Conservation (phyloP, 2,888 invertebrate genomes). For the Acrobasis repandana region DNA sequence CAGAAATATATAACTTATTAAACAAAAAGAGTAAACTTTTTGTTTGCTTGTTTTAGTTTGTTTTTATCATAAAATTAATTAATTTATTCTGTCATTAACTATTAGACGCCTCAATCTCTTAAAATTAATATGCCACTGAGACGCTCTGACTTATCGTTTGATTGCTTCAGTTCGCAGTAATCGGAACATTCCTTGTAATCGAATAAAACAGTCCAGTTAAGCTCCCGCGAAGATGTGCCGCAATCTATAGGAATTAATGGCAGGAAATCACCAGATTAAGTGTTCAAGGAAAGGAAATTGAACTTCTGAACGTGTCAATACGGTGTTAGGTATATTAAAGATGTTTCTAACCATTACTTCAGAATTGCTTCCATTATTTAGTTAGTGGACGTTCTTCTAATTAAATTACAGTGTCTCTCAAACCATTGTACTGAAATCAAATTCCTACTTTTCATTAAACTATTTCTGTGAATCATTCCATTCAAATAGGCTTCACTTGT, state of each 20-base stretch:
- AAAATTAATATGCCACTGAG: not conserved
- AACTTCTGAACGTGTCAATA: not conserved
- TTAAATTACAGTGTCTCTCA: no score
- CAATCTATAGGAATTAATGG: slow-evolving; percentile 8
- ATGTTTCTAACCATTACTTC: no score
- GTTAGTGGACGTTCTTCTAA: no score
- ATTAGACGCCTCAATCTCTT: not conserved
- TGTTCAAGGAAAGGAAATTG: not conserved
- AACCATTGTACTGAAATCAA: no score
- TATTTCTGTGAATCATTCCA: no score
- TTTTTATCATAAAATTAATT: not conserved
- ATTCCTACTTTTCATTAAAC: no score
- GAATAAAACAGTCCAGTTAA: not conserved
- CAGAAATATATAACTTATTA: no score
- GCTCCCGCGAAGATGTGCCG: not conserved
- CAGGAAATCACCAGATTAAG: slow-evolving; percentile 7
- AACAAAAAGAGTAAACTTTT: no score
- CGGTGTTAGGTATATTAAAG: no score
- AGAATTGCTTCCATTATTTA: no score
- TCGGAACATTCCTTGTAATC: not conserved
- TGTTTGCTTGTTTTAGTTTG: no score
- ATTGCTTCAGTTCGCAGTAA: slow-evolving; percentile 6
- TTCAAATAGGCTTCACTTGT: no score
- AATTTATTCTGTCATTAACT: not conserved
- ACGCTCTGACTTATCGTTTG: not conserved